Base-by-base conservation (phyloP, 2,888 invertebrate genomes). In the Meghimatium bilineatum region DNA sequence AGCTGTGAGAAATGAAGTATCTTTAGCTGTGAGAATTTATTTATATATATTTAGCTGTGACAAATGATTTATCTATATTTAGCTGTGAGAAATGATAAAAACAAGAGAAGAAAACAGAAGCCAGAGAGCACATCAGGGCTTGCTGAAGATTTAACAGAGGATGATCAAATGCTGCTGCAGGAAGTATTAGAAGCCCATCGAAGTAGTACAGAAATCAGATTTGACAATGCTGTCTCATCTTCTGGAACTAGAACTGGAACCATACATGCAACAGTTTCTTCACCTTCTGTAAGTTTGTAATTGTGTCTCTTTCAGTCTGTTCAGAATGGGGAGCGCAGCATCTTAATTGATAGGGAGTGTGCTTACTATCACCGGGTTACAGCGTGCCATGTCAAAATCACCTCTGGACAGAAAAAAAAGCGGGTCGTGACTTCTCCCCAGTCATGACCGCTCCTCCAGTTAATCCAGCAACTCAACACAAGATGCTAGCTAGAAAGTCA, bases 61-160 rank as follows among this genome's bases (percentile, higher is more conserved):
- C n/a, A n/a, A 89, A 66, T 88, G n/a, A n/a, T n/a, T n/a, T n/a
- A n/a, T n/a, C n/a, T n/a, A n/a, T n/a, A n/a, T n/a, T n/a, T n/a
- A 93, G 93, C 93, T 79, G 93, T 93, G 52, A 86, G 93, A 83
- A 93, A 93, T 86, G 93, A 93, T 87, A 85, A 92, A 69, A 92
- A 93, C 86, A 93, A 93, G 87, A 92, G 92, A 86, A 89, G 90
- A 84, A 92, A 92, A 85, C 82, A 83, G 32, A 90, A 90, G 80
- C 81, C 88, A n/a, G 90, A 91, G 49, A 88, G 87, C 32, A 85
- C 87, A 12, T 85, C 86, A 12, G 82, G 88, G 5, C 85, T 88
- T n/a, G 82, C 87, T 8, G 90, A 91, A 34, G 91, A 91, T 52
- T 83, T 92, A 66, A 91, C 92, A 20, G 89, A 90, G n/a, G 91